Conservation (phyloP, 2,797 vertebrate genomes). For the Pseudopleuronectes americanus region DNA sequence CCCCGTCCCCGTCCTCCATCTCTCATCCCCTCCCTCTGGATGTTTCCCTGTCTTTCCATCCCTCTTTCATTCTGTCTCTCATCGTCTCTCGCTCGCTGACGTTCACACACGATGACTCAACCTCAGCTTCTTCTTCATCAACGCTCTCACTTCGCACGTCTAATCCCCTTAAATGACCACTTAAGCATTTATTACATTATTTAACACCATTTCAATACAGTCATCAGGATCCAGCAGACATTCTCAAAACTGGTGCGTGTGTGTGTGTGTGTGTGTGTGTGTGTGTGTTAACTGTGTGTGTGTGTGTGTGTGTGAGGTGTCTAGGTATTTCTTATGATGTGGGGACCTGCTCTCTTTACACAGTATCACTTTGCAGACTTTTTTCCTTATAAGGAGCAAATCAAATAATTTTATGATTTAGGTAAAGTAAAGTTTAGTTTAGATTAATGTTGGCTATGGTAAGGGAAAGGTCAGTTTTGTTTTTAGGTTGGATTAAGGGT, state of each 20-base stretch:
- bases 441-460: no score
- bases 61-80: background rate
- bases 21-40: constrained; percentile 26
- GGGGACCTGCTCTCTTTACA: no score
- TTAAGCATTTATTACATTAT: constrained; percentile 76
- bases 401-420: no score
- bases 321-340: no score
- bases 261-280: background rate
- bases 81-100: constrained; percentile 8
- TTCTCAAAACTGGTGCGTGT: background rate
- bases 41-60: background rate
- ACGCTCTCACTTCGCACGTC: constrained; percentile 51
- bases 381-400: no score
- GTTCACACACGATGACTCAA: constrained; percentile 34
- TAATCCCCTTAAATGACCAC: constrained; percentile 73
- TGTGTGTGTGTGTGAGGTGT: no score
- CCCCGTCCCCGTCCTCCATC: constrained; percentile 21
- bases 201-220: constrained; percentile 49
- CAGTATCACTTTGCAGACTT: no score
- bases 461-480: no score
- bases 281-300: no score
- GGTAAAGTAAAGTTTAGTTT: no score
- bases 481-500: no score
- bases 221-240: constrained; percentile 53
- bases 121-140: constrained; percentile 27